Evolutionary conservation across 2,888 invertebrate genomes (phyloP).

Genomic region (Lepidochrysops patricia): DNA sequence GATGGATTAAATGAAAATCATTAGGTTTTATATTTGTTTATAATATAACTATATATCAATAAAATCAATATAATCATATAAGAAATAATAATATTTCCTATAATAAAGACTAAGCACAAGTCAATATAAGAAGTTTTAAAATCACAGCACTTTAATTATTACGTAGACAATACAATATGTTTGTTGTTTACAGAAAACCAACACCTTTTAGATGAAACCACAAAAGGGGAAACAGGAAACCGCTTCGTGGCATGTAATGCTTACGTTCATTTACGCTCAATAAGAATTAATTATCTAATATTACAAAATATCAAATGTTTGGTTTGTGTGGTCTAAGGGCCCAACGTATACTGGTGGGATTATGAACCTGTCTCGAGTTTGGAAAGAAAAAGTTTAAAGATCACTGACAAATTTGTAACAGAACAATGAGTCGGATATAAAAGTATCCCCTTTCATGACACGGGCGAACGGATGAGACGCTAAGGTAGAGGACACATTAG

Average conservation of each 20-base stretch:
- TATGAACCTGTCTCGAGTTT: slow-evolving; percentile 68
- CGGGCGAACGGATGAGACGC: slow-evolving; percentile 60
- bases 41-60: too few species aligned
- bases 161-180: slow-evolving; percentile 15
- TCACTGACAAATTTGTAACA: slow-evolving; percentile 75
- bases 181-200: slow-evolving; percentile 21
- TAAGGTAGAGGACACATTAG: slow-evolving; percentile 41
- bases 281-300: slow-evolving; percentile 26
- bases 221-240: slow-evolving; percentile 30
- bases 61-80: too few species aligned
- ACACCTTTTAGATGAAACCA: slow-evolving; percentile 22
- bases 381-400: slow-evolving; percentile 70
- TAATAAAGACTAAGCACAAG: not conserved
- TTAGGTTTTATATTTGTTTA: too few species aligned
- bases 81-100: not conserved
- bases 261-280: slow-evolving; percentile 28
- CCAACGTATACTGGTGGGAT: slow-evolving; percentile 59
- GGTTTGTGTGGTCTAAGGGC: slow-evolving; percentile 67
- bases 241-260: slow-evolving; percentile 32
- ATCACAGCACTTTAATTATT: not conserved
- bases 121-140: not conserved
- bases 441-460: slow-evolving; percentile 71
- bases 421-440: slow-evolving; percentile 74
- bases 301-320: slow-evolving; percentile 44
- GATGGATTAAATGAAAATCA: too few species aligned